phyloP scores from a whole-genome alignment of 1,140 invertebrate genomes.

The Elymnias hypermnestra region DNA sequence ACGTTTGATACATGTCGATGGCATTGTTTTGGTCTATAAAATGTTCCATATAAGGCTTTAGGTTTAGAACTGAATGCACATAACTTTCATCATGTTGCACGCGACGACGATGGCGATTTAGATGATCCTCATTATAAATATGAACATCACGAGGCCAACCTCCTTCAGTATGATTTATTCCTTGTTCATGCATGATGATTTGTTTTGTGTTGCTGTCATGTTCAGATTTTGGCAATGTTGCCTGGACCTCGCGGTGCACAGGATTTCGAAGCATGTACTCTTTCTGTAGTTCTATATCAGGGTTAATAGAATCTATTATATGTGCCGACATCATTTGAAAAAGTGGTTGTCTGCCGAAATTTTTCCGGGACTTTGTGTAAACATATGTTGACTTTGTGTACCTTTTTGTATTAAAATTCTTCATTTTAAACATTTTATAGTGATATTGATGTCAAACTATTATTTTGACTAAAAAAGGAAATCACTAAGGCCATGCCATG shows the following conservation, averaged over 20 bases:
- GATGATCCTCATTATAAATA: conserved; percentile 89
- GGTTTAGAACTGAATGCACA: conserved; percentile 44
- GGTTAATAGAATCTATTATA: conserved; percentile 52
- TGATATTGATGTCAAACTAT: conserved; percentile 15
- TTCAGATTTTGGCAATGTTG: conserved; percentile 47
- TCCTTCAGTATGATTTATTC: conserved; percentile 93
- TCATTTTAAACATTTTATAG: neutral
- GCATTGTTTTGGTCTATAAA: conserved; percentile 92
- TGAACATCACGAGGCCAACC: conserved; percentile 97
- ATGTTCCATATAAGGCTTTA: conserved; percentile 79
- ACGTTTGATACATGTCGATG: conserved; percentile 92
- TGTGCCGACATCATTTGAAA: conserved; percentile 51
- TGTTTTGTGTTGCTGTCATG: conserved; percentile 65
- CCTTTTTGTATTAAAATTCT: conserved; percentile 29
- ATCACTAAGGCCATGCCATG: conserved; percentile 42
- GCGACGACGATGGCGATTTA: conserved; percentile 89
- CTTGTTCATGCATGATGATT: conserved; percentile 70
- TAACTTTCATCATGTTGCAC: conserved; percentile 95
- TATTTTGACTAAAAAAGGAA: conserved; percentile 12
- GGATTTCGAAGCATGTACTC: conserved; percentile 56
- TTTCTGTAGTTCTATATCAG: conserved; percentile 42
- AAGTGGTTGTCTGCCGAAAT: conserved; percentile 51
- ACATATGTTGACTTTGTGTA: conserved; percentile 47
- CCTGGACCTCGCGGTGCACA: conserved; percentile 48
- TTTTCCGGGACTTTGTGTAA: conserved; percentile 50